These are phyloP conservation scores for Pelecanus crispus DNA, from an alignment of 2,113 vertebrate species.

Conservation along the genomic window DNA sequence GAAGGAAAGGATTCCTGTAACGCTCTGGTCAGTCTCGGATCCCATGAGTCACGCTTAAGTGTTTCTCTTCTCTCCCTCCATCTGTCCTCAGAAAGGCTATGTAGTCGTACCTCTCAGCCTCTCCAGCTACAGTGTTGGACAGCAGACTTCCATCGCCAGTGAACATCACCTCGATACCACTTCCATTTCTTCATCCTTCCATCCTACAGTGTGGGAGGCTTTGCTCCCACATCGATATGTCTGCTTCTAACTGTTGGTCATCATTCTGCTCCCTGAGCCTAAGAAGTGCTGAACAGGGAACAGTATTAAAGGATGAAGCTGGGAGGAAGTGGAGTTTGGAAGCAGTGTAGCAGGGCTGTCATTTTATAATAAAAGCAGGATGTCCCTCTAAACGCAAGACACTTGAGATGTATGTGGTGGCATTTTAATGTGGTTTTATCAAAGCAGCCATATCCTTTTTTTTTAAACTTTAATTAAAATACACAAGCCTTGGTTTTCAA, in stretches of 20 bases:
- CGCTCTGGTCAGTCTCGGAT: conserved; percentile 4
- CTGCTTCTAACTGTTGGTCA: neutral
- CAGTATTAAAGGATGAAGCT: neutral
- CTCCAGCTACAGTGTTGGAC: neutral
- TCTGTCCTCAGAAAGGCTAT: neutral
- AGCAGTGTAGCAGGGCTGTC: neutral
- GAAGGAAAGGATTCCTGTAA: conserved; percentile 44
- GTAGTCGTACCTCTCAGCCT: neutral
- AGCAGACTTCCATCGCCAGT: neutral
- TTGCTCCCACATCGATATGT: neutral
- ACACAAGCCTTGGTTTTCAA: neutral
- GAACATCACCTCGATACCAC: neutral
- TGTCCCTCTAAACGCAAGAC: neutral
- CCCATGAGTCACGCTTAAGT: conserved; percentile 28
- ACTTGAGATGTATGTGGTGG: neutral
- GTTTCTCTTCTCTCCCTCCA: conserved; percentile 5
- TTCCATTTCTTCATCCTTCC: neutral
- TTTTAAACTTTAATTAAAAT: neutral
- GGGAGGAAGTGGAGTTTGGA: neutral
- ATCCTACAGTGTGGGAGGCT: neutral
- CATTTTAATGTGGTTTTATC: neutral
- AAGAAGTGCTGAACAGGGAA: neutral
- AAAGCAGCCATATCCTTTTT: neutral
- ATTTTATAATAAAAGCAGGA: neutral
- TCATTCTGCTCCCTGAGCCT: neutral